These are phyloP conservation scores for Proteles cristata DNA, from an alignment of 2,113 vertebrate genomes.

Conservation along the genomic window DNA sequence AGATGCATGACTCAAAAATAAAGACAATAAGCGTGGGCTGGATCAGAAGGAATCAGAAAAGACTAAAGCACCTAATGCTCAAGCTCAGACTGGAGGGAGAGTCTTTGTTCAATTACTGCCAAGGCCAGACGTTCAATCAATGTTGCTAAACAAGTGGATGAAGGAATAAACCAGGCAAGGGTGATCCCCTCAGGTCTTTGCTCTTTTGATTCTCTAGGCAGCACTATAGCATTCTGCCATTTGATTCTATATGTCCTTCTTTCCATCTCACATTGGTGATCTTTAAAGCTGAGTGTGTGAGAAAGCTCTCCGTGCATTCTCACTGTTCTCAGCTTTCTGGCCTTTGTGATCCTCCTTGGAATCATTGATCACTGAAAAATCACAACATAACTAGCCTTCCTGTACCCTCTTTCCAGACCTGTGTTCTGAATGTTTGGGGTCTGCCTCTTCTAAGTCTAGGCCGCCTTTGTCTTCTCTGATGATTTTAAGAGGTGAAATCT, in stretches of 20 bases:
- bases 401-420: not conserved
- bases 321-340: not conserved
- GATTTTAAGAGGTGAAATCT: not conserved
- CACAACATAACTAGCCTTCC: not conserved
- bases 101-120: not conserved
- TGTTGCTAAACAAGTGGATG: not conserved
- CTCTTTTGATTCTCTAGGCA: not conserved
- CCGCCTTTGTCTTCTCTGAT: not conserved
- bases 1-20: not conserved
- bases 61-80: conserved; percentile 20
- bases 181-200: not conserved
- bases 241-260: not conserved
- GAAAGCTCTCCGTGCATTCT: not conserved
- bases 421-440: not conserved
- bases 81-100: conserved; percentile 8
- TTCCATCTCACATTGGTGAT: not conserved
- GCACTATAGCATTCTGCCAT: not conserved
- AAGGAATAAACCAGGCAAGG: not conserved
- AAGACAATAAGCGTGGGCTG: not conserved
- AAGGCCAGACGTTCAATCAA: not conserved
- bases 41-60: not conserved
- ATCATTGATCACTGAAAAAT: not conserved
- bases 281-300: not conserved
- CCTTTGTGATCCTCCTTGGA: not conserved
- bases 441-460: not conserved